A percentile compares a stretch with the other conserved stretches of the same genome.
Conservation (phyloP, 2,113 vertebrate genomes). For the Cacatua alba region DNA sequence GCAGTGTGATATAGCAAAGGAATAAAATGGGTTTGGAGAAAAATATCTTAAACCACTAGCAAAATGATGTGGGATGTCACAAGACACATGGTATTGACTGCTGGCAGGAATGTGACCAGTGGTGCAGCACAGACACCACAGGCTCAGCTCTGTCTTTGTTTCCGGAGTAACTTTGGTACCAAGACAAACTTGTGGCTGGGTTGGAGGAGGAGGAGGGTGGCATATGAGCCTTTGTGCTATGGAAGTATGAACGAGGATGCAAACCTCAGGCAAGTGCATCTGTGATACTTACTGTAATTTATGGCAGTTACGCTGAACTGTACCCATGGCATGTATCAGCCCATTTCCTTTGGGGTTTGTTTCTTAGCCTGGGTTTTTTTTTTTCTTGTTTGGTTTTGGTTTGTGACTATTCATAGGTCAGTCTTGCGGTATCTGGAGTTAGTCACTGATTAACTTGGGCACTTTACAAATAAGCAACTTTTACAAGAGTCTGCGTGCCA, state of each 20-base stretch:
- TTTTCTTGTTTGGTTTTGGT: not conserved
- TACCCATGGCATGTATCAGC: not conserved
- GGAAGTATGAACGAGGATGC: not conserved
- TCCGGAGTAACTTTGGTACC: not conserved
- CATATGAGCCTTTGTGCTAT: fast-evolving
- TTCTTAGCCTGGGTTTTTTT: not conserved
- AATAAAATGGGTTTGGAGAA: not conserved
- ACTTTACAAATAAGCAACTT: not conserved
- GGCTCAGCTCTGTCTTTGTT: not conserved
- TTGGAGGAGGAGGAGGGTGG: not conserved
- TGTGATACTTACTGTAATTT: not conserved
- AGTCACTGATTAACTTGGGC: not conserved
- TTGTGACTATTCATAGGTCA: not conserved
- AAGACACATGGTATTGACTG: fast-evolving
- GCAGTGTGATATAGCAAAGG: not conserved
- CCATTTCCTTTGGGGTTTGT: not conserved
- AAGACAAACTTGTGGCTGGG: fast-evolving
- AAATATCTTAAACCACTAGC: not conserved
- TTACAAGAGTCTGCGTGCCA: not conserved
- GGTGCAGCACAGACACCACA: not conserved
- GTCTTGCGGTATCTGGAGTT: not conserved
- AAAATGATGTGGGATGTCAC: not conserved
- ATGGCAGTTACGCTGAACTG: fast-evolving
- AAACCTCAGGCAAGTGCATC: not conserved
- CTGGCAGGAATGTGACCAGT: fast-evolving